phyloP scores from a whole-genome alignment of 2,888 invertebrate species.

The Artemia sp. region DNA sequence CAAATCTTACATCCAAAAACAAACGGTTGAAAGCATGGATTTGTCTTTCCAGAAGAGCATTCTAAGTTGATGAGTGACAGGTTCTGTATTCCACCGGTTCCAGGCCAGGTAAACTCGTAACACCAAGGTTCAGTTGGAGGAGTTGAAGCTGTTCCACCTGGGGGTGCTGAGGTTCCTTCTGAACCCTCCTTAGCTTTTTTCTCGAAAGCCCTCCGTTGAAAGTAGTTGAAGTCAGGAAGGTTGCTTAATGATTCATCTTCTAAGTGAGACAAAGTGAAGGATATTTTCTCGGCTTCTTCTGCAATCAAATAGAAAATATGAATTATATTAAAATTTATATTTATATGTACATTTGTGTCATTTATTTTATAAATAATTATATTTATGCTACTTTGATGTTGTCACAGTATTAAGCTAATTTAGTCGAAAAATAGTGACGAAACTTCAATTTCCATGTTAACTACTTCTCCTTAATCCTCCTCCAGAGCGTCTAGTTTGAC shows the following conservation, averaged over 20 bases:
- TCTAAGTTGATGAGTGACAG: not conserved
- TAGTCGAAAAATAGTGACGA: too few species aligned
- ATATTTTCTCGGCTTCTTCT: not conserved
- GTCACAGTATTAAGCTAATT: too few species aligned
- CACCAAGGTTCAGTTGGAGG: conserved; percentile 1
- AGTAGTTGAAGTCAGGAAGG: not conserved
- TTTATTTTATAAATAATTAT: too few species aligned
- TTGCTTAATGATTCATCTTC: not conserved
- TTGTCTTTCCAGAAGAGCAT: not conserved
- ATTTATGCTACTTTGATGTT: too few species aligned
- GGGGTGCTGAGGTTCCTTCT: not conserved
- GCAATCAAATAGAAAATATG: not conserved
- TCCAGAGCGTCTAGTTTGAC: too few species aligned
- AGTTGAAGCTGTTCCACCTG: too few species aligned
- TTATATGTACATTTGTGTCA: too few species aligned
- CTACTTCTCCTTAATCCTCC: too few species aligned
- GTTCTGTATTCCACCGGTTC: not conserved
- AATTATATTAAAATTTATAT: too few species aligned
- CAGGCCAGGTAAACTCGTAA: conserved; percentile 12
- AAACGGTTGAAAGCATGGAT: conserved; percentile 5
- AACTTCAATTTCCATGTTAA: too few species aligned
- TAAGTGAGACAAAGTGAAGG: not conserved
- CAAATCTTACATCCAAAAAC: not conserved
- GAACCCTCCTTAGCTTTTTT: not conserved
- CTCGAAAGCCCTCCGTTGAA: not conserved